phyloP scores from a whole-genome alignment of 1,140 invertebrate species.

The Cherax quadricarinatus region DNA sequence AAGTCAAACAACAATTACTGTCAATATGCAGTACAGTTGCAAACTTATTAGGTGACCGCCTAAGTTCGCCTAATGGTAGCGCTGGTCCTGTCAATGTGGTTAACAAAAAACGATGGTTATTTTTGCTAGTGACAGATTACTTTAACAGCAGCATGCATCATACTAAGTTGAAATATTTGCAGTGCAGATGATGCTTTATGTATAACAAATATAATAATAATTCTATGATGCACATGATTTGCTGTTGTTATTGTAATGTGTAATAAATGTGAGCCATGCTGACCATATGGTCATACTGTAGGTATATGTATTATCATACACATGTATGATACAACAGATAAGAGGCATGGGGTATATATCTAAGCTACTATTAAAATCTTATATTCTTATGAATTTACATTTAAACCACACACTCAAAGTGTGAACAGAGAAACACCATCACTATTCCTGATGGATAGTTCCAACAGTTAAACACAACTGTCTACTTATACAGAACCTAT shows the following conservation, averaged over 20 bases:
- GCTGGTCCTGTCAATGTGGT: background rate
- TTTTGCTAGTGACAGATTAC: background rate
- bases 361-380: background rate
- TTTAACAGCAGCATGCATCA: background rate
- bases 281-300: constrained; percentile 59
- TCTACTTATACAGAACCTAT: background rate
- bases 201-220: background rate
- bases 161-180: background rate
- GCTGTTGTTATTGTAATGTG: background rate
- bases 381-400: background rate
- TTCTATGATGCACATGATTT: background rate
- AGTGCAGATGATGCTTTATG: background rate
- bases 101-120: constrained; percentile 23
- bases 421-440: background rate
- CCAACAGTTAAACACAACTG: background rate
- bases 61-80: too few species aligned
- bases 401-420: background rate
- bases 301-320: constrained; percentile 11
- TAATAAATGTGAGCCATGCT: background rate
- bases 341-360: background rate
- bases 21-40: background rate
- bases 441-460: background rate
- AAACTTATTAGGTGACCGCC: too few species aligned
- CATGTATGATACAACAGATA: background rate
- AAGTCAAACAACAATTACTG: constrained; percentile 41